These are phyloP conservation scores for Thalassophryne amazonica DNA, from an alignment of 2,797 vertebrate genomes.

Conservation along the genomic window DNA sequence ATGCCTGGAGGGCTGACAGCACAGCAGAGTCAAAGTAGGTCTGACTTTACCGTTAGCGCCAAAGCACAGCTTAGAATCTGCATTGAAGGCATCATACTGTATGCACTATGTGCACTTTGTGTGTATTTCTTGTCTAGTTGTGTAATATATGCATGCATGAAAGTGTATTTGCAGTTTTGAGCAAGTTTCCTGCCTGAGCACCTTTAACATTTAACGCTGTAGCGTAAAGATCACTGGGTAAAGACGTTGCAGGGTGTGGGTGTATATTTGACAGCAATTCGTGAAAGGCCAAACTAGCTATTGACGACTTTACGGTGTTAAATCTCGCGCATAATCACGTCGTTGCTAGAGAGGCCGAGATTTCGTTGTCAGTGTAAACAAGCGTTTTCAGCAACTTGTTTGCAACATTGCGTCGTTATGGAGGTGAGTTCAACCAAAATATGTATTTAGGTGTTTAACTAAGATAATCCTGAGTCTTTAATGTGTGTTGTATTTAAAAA, in stretches of 20 bases:
- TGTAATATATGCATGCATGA: background rate
- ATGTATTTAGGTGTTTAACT: too few relatives aligned
- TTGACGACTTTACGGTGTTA: too few relatives aligned
- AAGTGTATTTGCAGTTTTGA: background rate
- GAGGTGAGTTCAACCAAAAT: too few relatives aligned
- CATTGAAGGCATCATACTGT: too few relatives aligned
- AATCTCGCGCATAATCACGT: too few relatives aligned
- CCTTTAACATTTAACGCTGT: constrained; percentile 71
- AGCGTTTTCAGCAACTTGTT: too few relatives aligned
- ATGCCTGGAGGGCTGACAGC: constrained; percentile 63
- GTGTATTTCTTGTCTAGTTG: background rate
- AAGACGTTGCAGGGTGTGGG: constrained; percentile 42
- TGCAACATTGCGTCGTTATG: too few relatives aligned
- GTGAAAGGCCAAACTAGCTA: constrained; percentile 56
- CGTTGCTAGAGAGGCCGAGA: too few relatives aligned
- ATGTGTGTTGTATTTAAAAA: too few relatives aligned
- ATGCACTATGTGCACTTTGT: background rate
- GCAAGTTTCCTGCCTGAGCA: background rate
- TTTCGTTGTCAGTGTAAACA: too few relatives aligned
- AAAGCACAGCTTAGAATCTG: constrained; percentile 8
- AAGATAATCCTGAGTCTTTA: too few relatives aligned
- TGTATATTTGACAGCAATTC: constrained; percentile 37
- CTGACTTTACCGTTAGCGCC: constrained; percentile 73
- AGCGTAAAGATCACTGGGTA: constrained; percentile 73
- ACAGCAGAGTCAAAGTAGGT: constrained; percentile 58